phyloP scores from a whole-genome alignment of 2,888 invertebrate genomes.

The Apoderus coryli region DNA sequence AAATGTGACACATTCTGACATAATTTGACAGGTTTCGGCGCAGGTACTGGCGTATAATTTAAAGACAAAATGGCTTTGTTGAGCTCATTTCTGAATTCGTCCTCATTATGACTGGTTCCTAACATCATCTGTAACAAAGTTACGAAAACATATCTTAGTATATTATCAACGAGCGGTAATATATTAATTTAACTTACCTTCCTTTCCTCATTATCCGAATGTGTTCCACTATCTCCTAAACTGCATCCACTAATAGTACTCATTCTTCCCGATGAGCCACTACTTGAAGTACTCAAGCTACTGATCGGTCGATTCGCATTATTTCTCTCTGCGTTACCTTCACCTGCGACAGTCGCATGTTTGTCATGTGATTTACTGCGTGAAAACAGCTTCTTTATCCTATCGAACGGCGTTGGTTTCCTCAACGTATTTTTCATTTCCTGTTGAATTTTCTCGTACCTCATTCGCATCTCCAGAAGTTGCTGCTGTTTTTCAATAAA shows the following conservation, averaged over 20 bases:
- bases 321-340: conserved; percentile 16
- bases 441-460: conserved; percentile 70
- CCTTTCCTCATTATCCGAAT: conserved; percentile 71
- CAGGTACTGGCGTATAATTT: conserved; percentile 37
- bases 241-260: conserved; percentile 73
- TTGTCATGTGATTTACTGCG: conserved; percentile 16
- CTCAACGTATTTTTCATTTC: conserved; percentile 61
- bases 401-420: conserved; percentile 66
- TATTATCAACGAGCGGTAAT: too few relatives aligned
- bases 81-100: conserved; percentile 26
- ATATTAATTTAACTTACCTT: conserved; percentile 29
- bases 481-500: conserved; percentile 75
- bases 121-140: conserved; percentile 25
- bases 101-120: conserved; percentile 22
- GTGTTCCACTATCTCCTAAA: conserved; percentile 71
- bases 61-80: conserved; percentile 29
- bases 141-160: too few relatives aligned
- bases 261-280: conserved; percentile 63
- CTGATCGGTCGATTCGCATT: conserved; percentile 44
- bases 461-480: conserved; percentile 56
- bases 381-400: conserved; percentile 34
- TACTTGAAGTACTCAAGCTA: conserved; percentile 54
- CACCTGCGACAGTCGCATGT: conserved; percentile 17
- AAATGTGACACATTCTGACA: conserved; percentile 24
- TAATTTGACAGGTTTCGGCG: conserved; percentile 35